Evolutionary conservation across 2,888 invertebrate species (phyloP), one percentile per base, ranked within the genome.

Genomic region (Erebia ligea): DNA sequence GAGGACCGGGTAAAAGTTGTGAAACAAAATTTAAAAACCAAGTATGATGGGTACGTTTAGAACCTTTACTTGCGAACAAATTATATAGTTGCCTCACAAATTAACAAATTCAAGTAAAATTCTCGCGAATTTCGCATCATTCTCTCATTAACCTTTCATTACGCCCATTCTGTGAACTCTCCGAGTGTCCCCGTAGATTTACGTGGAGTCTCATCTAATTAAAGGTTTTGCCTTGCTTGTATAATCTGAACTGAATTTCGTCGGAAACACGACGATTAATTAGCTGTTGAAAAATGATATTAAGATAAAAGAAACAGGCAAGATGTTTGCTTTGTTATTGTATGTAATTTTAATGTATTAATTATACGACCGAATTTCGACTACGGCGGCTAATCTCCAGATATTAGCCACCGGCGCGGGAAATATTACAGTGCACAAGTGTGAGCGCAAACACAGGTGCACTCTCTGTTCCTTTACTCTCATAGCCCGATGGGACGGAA

Each of bases 171-270:
- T 64, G 48, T 57, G 45, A 67, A 52, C 56, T 54, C 40, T 52
- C 21, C 21, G 34, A 68, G 54, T 68, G 42, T 62, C 62, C 54
- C 68, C 61, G 40, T 63, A 57, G 67, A 67, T 59, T 67, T 67
- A 67, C 48, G 48, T 8, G 50, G 52, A 68, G 56, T 68, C 62
- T 68, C 11, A 56, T 56, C 45, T 68, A 56, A 68, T 62, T 68
- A 62, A 67, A 45, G 54, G 54, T 25, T 56, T 61, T 19, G 17
- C 56, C 25, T 59, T 15, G 15, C 15, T 50, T 52, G 52, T 50
- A 52, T 34, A 52, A 56, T 40, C 54, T 65, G 52, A 40, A 64
- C 34, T 40, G 11, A 54, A 50, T 17, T 64, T 64, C 34, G 34
- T 21, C 42, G 61, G 40, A 65, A 54, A 63, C n/a, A 25, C n/a